Base-by-base conservation (phyloP, 2,888 invertebrate species). In the Horisme vitalbata region DNA sequence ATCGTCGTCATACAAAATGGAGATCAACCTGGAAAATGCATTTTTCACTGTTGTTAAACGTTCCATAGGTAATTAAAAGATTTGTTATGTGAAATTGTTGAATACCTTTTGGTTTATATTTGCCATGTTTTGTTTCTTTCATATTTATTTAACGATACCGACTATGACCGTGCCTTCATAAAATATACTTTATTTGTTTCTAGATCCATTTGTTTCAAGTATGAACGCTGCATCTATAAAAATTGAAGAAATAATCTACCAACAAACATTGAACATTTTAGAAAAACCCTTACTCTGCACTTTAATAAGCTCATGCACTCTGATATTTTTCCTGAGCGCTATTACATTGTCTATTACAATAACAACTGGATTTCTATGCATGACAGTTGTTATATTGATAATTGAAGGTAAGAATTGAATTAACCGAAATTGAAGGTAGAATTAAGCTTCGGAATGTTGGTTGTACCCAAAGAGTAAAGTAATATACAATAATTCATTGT, bases 11-110 rank as follows among this genome's bases (percentile, higher is more conserved):
- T 2, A 1, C 1, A 56, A 38, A 35, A 84, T 84, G 81, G 83
- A 83, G 68, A 64, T 79, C 7, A 80, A 73, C 52, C 61, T 78
- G 28, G 65, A 71, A 45, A 81, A 79, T 50, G 75, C 77, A 6
- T 79, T 84, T 64, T 21, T 48, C 18, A 41, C 75, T 8, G 62
- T 65, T 11, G 33, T 80, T 2, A 75, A 62, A 57, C 34, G 68
- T 8, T 59, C 78, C 9, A 62, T 66, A 45, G 48, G 84, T 84
- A 71, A 61, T 75, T 61, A 6, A 6, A 9, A 1, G 2, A 6
- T n/a, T 2, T 23, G 23, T 3, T 2, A 7, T 23, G 7, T 23
- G n/a, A n/a, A n/a, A n/a, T n/a, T n/a, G n/a, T n/a, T n/a, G n/a
- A n/a, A n/a, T n/a, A n/a, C n/a, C n/a, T n/a, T n/a, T n/a, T n/a